Evolutionary conservation across 2,797 vertebrate genomes (phyloP).

Genomic region (Spea hammondii): DNA sequence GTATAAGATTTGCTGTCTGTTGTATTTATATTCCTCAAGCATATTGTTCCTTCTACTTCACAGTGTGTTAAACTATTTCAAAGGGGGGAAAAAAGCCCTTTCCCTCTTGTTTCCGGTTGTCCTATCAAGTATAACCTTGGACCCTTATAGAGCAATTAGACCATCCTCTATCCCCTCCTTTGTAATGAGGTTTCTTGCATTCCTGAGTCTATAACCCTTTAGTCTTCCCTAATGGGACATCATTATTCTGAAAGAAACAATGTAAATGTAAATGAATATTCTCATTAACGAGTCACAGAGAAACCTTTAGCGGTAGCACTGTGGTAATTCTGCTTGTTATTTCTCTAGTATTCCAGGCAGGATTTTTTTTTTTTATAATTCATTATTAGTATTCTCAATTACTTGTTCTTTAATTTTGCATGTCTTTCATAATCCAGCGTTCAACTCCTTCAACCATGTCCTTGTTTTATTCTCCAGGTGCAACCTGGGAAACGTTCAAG

Average conservation of each 20-base stretch:
- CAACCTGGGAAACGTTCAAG: constrained; percentile 87
- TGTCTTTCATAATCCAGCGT: constrained; percentile 76
- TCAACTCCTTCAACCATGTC: constrained; percentile 80
- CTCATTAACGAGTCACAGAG: constrained; percentile 99
- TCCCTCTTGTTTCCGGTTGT: constrained; percentile 94
- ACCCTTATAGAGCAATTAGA: constrained; percentile 99
- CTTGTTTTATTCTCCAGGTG: constrained; percentile 82
- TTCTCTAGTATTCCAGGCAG: constrained; percentile 81
- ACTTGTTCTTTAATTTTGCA: constrained; percentile 86
- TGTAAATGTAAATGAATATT: constrained; percentile 99
- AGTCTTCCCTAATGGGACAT: constrained; percentile 99
- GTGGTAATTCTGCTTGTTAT: constrained; percentile 82
- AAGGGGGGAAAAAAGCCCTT: constrained; percentile 76
- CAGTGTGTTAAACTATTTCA: constrained; percentile 85
- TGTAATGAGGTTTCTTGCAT: constrained; percentile 99
- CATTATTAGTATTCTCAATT: constrained; percentile 92
- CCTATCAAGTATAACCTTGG: constrained; percentile 99
- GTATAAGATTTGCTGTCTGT: constrained; percentile 83
- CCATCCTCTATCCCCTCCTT: constrained; percentile 95
- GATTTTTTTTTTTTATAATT: constrained; percentile 78
- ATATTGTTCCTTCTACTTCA: constrained; percentile 96
- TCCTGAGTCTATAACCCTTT: constrained; percentile 99
- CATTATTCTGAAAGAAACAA: constrained; percentile 99
- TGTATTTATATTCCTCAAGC: constrained; percentile 94
- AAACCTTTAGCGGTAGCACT: constrained; percentile 86